These are phyloP conservation scores for Scortum barcoo DNA, from an alignment of 2,113 vertebrate genomes.

Conservation along the genomic window DNA sequence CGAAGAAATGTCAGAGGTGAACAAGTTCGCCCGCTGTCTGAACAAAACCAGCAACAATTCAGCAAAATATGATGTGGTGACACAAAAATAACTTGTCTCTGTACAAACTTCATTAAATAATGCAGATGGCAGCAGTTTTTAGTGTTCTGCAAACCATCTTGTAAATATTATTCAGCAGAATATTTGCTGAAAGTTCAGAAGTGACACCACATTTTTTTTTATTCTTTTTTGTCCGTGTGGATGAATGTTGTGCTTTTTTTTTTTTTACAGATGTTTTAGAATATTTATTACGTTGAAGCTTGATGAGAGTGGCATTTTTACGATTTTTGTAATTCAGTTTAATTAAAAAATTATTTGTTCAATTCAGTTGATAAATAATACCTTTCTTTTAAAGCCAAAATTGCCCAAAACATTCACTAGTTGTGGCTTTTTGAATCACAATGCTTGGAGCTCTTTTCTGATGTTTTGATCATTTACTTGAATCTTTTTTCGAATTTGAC, in stretches of 20 bases:
- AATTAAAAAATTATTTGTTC: not conserved
- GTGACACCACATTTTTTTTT: not conserved
- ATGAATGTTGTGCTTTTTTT: not conserved
- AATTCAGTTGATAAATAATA: too few relatives aligned
- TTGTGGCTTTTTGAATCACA: not conserved
- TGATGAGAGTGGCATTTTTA: too few relatives aligned
- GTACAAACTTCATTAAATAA: not conserved
- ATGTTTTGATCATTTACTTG: not conserved
- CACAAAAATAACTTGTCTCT: not conserved
- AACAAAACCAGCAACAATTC: not conserved
- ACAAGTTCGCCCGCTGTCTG: slow-evolving; percentile 2
- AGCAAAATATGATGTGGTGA: not conserved
- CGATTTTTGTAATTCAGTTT: not conserved
- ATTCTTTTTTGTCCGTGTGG: not conserved
- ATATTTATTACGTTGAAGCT: not conserved
- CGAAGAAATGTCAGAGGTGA: slow-evolving; percentile 8
- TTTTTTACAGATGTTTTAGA: not conserved
- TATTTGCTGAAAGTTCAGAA: not conserved
- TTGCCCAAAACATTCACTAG: not conserved
- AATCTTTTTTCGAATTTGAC: too few relatives aligned
- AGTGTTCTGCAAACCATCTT: not conserved
- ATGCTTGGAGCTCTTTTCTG: not conserved
- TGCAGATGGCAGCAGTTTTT: not conserved
- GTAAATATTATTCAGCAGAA: not conserved
- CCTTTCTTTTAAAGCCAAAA: not conserved